These are phyloP conservation scores for Sthenelais limicola DNA, from an alignment of 2,888 invertebrate species.

Conservation along the genomic window DNA sequence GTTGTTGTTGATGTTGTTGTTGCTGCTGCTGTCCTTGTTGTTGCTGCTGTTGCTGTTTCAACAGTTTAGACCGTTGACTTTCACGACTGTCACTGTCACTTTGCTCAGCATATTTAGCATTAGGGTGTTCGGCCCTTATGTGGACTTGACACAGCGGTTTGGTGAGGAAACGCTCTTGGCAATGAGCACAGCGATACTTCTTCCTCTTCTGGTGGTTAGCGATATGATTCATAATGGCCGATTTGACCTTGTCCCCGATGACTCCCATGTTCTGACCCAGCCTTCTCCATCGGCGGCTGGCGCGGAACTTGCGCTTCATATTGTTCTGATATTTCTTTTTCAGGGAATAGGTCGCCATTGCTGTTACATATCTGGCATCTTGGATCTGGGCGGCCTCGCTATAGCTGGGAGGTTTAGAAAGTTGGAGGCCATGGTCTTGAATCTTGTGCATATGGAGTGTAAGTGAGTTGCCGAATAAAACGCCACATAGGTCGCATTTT, in stretches of 20 bases:
- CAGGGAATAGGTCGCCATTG: constrained; percentile 44
- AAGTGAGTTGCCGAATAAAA: constrained; percentile 70
- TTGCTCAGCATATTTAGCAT: constrained; percentile 41
- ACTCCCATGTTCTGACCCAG: constrained; percentile 34
- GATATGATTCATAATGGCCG: constrained; percentile 52
- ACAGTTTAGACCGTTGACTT: too few species aligned
- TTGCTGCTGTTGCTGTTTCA: constrained; percentile 53
- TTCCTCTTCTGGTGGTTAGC: constrained; percentile 69
- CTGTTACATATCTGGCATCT: constrained; percentile 47
- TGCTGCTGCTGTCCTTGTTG: constrained; percentile 49
- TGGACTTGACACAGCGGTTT: constrained; percentile 62
- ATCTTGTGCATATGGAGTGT: constrained; percentile 74
- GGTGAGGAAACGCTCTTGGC: constrained; percentile 63
- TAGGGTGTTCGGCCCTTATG: constrained; percentile 60
- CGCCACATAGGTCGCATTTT: constrained; percentile 71
- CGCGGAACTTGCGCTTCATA: constrained; percentile 25
- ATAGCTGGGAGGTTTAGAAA: constrained; percentile 49
- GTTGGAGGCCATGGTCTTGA: constrained; percentile 71
- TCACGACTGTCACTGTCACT: constrained; percentile 50
- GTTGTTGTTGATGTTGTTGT: constrained; percentile 45
- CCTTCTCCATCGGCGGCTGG: constrained; percentile 29
- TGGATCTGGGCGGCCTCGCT: constrained; percentile 41
- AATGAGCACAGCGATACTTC: constrained; percentile 66
- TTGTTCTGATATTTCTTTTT: constrained; percentile 45
- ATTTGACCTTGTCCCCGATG: constrained; percentile 46